phyloP scores from a whole-genome alignment of 2,888 invertebrate species.

The Toxonevra muliebris region DNA sequence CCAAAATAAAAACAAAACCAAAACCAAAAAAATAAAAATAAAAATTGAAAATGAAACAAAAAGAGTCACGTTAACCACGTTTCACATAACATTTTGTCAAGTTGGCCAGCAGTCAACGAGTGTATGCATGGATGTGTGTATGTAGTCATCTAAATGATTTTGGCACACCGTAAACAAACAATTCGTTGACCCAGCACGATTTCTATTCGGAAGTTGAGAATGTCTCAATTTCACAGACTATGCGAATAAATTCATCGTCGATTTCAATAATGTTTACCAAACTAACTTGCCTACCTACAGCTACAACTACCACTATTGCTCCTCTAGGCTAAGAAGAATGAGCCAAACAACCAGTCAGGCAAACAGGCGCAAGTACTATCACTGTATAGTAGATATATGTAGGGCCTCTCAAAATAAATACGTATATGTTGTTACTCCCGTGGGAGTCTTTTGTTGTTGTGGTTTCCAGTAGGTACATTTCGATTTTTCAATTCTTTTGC shows the following conservation, averaged over 20 bases:
- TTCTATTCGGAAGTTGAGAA: slow-evolving; percentile 58
- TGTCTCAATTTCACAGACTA: slow-evolving; percentile 42
- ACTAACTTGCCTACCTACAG: too few relatives aligned
- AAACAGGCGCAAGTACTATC: background rate
- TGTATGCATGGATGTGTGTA: slow-evolving; percentile 15
- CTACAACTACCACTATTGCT: too few relatives aligned
- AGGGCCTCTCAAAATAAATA: too few relatives aligned
- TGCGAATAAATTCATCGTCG: background rate
- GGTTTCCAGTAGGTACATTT: slow-evolving; percentile 3
- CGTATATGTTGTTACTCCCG: slow-evolving; percentile 28
- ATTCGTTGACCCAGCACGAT: slow-evolving; percentile 61
- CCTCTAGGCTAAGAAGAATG: too few relatives aligned
- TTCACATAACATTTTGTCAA: slow-evolving; percentile 63
- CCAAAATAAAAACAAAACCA: background rate
- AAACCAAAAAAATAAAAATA: background rate
- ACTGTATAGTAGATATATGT: background rate
- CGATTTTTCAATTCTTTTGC: background rate
- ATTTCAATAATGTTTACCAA: too few relatives aligned
- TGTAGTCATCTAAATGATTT: slow-evolving; percentile 52
- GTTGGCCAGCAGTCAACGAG: slow-evolving; percentile 40
- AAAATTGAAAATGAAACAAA: slow-evolving; percentile 12
- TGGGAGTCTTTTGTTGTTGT: slow-evolving; percentile 37
- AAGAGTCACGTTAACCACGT: slow-evolving; percentile 62
- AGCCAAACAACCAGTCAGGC: too few relatives aligned
- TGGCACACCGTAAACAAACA: slow-evolving; percentile 61